These are phyloP conservation scores for Climacteris rufus DNA, from an alignment of 2,113 vertebrate species.

Conservation along the genomic window DNA sequence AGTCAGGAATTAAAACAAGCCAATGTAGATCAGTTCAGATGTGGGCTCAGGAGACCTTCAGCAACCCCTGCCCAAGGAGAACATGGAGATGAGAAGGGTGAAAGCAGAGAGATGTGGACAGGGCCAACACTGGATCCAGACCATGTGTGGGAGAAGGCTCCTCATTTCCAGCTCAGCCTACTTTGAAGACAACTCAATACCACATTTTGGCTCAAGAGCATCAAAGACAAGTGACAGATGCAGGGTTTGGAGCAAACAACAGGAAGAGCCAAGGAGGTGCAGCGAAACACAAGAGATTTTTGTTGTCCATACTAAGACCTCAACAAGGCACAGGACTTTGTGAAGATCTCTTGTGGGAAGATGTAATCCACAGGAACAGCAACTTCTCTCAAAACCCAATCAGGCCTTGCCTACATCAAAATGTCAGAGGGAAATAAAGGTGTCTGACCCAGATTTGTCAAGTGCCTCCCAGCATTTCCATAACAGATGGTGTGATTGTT, in stretches of 20 bases:
- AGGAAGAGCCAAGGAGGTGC: background rate
- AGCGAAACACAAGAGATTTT: background rate
- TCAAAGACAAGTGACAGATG: background rate
- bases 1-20: background rate
- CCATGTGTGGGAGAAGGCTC: background rate
- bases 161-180: background rate
- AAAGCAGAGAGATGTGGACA: background rate
- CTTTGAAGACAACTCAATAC: background rate
- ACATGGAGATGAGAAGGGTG: background rate
- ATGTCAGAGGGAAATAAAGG: background rate
- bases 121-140: accelerated
- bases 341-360: background rate
- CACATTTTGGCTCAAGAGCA: background rate
- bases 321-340: accelerated
- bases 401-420: background rate
- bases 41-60: background rate
- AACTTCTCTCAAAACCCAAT: accelerated
- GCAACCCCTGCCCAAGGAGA: accelerated
- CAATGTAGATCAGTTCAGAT: background rate
- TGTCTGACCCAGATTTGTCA: background rate
- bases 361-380: accelerated
- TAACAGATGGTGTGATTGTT: background rate
- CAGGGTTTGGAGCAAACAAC: background rate
- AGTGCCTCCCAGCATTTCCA: background rate
- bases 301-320: background rate